Conservation (phyloP, 2,888 invertebrate genomes). For the Drosophila recens region DNA sequence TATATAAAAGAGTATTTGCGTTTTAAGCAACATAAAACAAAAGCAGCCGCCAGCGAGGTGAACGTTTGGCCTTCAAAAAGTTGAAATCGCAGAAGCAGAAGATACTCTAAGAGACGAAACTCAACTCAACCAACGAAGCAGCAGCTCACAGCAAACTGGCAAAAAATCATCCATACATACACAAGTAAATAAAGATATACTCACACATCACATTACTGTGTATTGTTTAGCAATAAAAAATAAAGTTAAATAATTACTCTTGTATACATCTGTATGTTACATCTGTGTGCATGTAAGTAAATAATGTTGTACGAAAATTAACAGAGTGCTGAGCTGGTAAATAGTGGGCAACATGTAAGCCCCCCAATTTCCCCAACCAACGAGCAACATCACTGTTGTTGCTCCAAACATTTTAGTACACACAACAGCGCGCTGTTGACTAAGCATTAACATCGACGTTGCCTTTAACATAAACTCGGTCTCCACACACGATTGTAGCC, state of each 20-base stretch:
- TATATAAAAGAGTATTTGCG: neutral
- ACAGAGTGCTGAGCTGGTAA: constrained; percentile 15
- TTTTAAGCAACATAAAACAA: constrained; percentile 29
- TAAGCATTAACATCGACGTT: constrained; percentile 38
- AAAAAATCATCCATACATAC: constrained; percentile 27
- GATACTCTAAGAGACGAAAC: constrained; percentile 35
- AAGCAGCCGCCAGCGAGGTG: constrained; percentile 48
- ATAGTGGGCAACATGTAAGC: neutral
- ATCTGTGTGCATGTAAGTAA: constrained; percentile 10
- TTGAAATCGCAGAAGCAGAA: constrained; percentile 65
- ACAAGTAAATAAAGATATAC: constrained; percentile 10
- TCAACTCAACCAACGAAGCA: constrained; percentile 25
- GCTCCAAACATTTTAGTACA: constrained; percentile 49
- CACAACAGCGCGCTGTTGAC: constrained; percentile 41
- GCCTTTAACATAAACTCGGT: constrained; percentile 36
- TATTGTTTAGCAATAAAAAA: constrained; percentile 38
- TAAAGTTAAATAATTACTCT: constrained; percentile 47
- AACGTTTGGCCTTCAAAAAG: constrained; percentile 74
- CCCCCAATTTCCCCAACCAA: constrained; percentile 7
- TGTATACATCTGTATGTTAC: constrained; percentile 11
- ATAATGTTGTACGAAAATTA: constrained; percentile 22
- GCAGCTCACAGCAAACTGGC: constrained; percentile 25
- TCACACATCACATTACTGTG: constrained; percentile 11
- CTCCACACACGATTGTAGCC: constrained; percentile 54
- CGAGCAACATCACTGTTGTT: constrained; percentile 36